Evolutionary conservation across 1,140 invertebrate species (phyloP).

Genomic region (Saccostrea glomerata): DNA sequence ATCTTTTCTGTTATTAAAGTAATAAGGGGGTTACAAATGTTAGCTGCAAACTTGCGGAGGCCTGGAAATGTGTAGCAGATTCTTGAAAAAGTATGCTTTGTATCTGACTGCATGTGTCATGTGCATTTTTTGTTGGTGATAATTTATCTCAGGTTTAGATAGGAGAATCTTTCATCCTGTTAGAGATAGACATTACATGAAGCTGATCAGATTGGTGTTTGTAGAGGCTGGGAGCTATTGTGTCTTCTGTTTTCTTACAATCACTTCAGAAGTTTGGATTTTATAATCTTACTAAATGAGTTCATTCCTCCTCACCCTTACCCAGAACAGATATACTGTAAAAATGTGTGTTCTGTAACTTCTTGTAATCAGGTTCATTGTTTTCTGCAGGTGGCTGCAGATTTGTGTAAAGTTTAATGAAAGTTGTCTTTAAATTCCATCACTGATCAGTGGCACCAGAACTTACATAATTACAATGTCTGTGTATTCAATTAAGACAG

Average conservation of each 20-base stretch:
- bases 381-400: neutral
- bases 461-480: too few species aligned
- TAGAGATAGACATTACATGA: constrained; percentile 24
- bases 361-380: neutral
- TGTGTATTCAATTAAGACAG: too few species aligned
- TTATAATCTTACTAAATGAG: neutral
- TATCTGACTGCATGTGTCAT: constrained; percentile 17
- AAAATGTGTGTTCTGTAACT: too few species aligned
- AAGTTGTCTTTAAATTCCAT: neutral
- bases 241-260: neutral
- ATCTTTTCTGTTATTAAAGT: too few species aligned
- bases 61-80: neutral
- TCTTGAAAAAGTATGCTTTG: neutral
- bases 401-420: neutral
- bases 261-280: neutral
- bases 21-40: neutral
- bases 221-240: neutral
- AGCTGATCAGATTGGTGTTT: constrained; percentile 20
- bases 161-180: constrained; percentile 16
- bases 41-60: neutral
- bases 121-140: constrained; percentile 21
- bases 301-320: neutral
- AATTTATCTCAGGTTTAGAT: constrained; percentile 3
- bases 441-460: neutral
- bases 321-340: neutral